Base-by-base conservation (phyloP, 2,113 vertebrate species). In the Anoplopoma fimbria region DNA sequence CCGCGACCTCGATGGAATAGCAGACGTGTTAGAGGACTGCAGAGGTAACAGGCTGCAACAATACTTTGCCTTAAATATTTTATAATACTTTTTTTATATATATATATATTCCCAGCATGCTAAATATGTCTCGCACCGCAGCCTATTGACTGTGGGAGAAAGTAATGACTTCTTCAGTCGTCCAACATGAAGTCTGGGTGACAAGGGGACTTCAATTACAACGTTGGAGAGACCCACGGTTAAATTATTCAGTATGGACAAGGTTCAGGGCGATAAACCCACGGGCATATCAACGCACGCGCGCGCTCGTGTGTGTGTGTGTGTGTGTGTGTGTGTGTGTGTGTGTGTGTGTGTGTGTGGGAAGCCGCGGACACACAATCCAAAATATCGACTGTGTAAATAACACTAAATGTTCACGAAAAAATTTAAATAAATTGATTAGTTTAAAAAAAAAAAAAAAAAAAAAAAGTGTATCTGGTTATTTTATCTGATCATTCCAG, bases 241-340 rank as follows among this genome's bases (percentile, higher is more conserved):
- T 95, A 94, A 96, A 97, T 97, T 95, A 97, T 96, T 96, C 95
- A 95, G 87, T 51, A 82, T 73, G 69, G 79, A 86, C 91, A 82
- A 91, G 90, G 93, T 90, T 93, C 88, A 85, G 88, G 70, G 86
- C 82, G 91, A 83, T 75, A 83, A 87, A 89, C 71, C 79, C 80
- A 78, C 53, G 53, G 68, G 65, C 49, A 70, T 79, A 82, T 67
- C 60, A 76, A 68, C 40, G 65, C 0, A 33, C 29, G 71, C 25
- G 75, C n/a, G 47, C 14, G 31, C 9, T 60, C 33, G 51, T 23
- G 53, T 21, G 9, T 53, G 29, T 14, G 29, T 31, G 38, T 19
- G 53, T 23, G 55, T 27, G 25, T 25, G 31, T 9, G 63, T 6
- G 6, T 29, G 31, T 33, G 60, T 31, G 38, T 9, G 57, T 6